Base-by-base conservation (phyloP, 2,797 vertebrate genomes). In the Tinamus major region DNA sequence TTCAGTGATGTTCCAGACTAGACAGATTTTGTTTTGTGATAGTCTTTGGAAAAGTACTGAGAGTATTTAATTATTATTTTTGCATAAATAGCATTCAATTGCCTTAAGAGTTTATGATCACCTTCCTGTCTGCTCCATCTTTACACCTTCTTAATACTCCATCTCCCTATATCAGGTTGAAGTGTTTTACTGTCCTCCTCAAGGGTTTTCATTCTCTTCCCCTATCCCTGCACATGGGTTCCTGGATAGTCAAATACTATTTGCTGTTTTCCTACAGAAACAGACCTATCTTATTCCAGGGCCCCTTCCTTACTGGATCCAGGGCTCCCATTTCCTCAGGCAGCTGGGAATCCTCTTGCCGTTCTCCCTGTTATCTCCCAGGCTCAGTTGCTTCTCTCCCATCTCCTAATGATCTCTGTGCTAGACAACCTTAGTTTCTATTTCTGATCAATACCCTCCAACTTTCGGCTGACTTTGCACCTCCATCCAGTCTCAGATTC, bases 301-400 rank as follows among this genome's bases (percentile, higher is more conserved):
- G 17, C 42, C 41, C 31, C 2, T 42, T 85, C 53, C 42, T 33
- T 1, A 1, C 31, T 0, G 6, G 10, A 8, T 1, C 1, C 6
- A 5, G 8, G 56, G 56, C 23, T 85, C 20, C 53, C 2, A 7
- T 7, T 44, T 23, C 23, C 56, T 70, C 39, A 2, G 71, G 12
- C 58, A 49, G 26, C 44, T 11, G 21, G 65, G 35, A 41, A 23
- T 2, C 65, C 9, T 4, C 61, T 42, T 21, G 33, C 46, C 68
- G 2, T 42, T 18, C 24, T 24, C 33, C 56, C 31, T 5, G 10
- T 20, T 27, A 7, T 8, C 37, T 41, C 26, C 37, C 51, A 17
- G 41, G 51, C 35, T 29, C 55, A 1, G 0, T 2, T 10, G 13
- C 64, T 35, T 67, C 51, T 72, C 24, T 63, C 27, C 24, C 2